phyloP scores from a whole-genome alignment of 2,888 invertebrate species.

The Tenthredo distinguenda region DNA sequence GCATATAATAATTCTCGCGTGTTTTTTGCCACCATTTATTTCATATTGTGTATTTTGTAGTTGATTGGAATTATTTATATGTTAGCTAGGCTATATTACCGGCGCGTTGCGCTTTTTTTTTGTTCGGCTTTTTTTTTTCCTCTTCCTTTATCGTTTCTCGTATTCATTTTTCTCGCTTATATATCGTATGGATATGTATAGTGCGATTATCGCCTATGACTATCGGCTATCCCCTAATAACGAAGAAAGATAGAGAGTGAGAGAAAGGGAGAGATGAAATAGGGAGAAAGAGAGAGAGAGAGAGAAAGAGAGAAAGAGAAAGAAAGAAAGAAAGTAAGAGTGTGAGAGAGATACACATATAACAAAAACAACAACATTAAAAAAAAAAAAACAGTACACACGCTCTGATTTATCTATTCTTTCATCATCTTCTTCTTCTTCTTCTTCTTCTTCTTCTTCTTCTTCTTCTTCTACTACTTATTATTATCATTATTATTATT shows the following conservation, averaged over 20 bases:
- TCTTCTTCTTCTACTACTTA: background rate
- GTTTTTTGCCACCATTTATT: background rate
- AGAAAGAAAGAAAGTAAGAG: slow-evolving; percentile 36
- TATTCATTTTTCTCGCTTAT: background rate
- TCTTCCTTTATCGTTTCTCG: background rate
- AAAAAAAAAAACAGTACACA: slow-evolving; percentile 16
- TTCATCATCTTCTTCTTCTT: background rate
- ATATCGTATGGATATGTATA: background rate
- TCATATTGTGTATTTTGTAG: background rate
- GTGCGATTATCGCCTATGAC: background rate
- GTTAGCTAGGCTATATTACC: background rate
- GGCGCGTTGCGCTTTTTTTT: background rate
- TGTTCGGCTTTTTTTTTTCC: background rate
- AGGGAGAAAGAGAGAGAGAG: background rate
- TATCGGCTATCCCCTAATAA: background rate
- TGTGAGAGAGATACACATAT: background rate
- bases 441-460: background rate
- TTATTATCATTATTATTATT: background rate
- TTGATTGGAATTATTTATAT: background rate
- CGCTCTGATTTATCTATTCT: slow-evolving; percentile 9
- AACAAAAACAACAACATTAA: slow-evolving; percentile 40
- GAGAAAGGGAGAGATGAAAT: slow-evolving; percentile 51
- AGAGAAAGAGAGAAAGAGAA: slow-evolving; percentile 54
- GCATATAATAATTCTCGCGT: background rate
- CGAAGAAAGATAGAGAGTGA: background rate